Evolutionary conservation across 2,888 invertebrate genomes (phyloP), one percentile per base, ranked within the genome.

Genomic region (Torymus tubicola): DNA sequence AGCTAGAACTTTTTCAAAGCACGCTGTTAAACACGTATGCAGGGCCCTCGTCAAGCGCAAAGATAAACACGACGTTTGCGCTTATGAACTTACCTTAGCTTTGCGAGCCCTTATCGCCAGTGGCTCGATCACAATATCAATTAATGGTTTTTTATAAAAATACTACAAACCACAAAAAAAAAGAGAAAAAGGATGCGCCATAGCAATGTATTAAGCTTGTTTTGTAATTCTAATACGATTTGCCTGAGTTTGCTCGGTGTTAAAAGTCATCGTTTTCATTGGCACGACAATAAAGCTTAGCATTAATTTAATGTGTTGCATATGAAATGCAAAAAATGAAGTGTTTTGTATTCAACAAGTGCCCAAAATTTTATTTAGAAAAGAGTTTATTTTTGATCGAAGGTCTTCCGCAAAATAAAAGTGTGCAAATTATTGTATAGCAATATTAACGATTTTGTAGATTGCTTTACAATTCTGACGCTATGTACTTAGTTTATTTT

Each of bases 1-100:
- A 88, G 88, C 88, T 88, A 87, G 87, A 86, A 82, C 85, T 84
- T 84, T 84, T 84, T 75, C 86, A 76, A 85, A 84, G 85, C 84
- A 85, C 86, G 84, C 84, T 83, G 81, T 72, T 68, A n/a, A 81
- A 77, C 50, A 84, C 84, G 85, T 83, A 85, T 87, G 87, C 87
- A 87, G 87, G 87, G 87, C 87, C 84, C 84, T 74, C 73, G 24
- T 77, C 67, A 75, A 70, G 74, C 63, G 82, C 74, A 84, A 84
- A 69, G 18, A 79, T 21, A 74, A 77, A 67, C 31, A 72, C 42
- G 80, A 85, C 78, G 58, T 83, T 82, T 80, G 82, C 77, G 85
- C 73, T 85, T 85, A 76, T 81, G 81, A 86, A 86, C 77, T 79
- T 85, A 84, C 81, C 78, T 85, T 83, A 84, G 85, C 86, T 86